A percentile compares a stretch with the other conserved stretches of the same genome.
These are phyloP conservation scores for Aratinga solstitialis DNA, from an alignment of 2,797 vertebrate species.

Conservation along the genomic window DNA sequence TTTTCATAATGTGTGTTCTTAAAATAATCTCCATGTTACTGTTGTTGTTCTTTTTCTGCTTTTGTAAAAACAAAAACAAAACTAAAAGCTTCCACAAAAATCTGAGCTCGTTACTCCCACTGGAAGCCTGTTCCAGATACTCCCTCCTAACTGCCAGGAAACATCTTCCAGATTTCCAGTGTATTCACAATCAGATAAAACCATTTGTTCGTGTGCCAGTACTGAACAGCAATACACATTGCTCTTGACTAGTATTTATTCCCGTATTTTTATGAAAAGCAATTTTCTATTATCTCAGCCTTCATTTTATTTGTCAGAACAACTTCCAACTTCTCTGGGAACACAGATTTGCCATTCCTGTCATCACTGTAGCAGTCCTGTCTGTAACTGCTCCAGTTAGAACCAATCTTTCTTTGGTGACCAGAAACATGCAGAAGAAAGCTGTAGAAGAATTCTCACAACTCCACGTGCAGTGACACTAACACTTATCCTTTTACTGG, in stretches of 20 bases:
- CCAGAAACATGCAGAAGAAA: accelerated
- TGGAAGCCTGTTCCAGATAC: neutral
- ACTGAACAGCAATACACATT: neutral
- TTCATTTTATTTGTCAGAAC: neutral
- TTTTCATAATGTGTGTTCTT: neutral
- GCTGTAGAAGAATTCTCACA: neutral
- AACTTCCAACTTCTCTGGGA: neutral
- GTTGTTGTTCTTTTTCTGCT: neutral
- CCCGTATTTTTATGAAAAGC: neutral
- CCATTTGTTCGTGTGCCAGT: neutral
- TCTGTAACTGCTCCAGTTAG: neutral
- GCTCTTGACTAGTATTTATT: neutral
- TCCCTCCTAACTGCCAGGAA: neutral
- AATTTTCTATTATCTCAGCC: neutral
- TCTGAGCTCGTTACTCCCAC: neutral
- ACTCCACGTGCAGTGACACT: neutral
- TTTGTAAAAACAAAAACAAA: neutral
- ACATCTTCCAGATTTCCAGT: neutral
- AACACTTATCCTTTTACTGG: neutral
- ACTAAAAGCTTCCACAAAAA: neutral
- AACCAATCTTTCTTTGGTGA: neutral
- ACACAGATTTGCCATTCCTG: accelerated
- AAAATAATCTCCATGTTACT: neutral
- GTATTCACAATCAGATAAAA: neutral
- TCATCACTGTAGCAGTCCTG: neutral